Evolutionary conservation across 2,888 invertebrate genomes (phyloP).

Genomic region (Diarsia brunnea): DNA sequence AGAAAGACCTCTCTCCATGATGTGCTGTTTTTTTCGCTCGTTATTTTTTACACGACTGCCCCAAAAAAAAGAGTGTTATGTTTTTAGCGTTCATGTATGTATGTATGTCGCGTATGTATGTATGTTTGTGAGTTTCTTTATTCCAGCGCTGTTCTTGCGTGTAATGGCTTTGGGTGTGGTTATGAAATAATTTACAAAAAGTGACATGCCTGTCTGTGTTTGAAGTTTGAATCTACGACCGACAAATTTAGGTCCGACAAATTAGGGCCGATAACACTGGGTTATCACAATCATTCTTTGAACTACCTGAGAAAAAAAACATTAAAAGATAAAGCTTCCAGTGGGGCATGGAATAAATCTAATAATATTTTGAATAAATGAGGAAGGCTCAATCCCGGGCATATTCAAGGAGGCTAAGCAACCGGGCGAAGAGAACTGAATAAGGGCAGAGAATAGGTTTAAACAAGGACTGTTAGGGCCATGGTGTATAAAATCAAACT

Average conservation of each 20-base stretch:
- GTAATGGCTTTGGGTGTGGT: no score
- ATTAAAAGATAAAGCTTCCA: no score
- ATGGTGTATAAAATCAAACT: slow-evolving; percentile 10
- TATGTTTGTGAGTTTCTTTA: no score
- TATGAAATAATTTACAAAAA: background rate
- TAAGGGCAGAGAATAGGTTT: background rate
- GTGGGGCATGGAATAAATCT: background rate
- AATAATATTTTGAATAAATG: background rate
- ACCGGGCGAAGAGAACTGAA: background rate
- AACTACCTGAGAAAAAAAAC: no score
- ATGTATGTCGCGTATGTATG: no score
- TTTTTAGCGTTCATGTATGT: no score
- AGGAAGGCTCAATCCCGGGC: fast-evolving
- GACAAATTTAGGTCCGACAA: no score
- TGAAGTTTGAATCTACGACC: background rate
- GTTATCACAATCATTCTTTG: no score
- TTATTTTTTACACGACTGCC: no score
- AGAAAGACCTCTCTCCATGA: background rate
- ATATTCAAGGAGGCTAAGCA: background rate
- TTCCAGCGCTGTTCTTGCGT: no score
- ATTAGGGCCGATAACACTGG: no score
- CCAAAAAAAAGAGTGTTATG: no score
- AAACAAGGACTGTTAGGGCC: background rate
- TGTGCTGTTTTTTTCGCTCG: background rate
- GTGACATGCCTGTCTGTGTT: background rate